phyloP scores from a whole-genome alignment of 2,797 vertebrate species.

The Silurus lanzhouensis region DNA sequence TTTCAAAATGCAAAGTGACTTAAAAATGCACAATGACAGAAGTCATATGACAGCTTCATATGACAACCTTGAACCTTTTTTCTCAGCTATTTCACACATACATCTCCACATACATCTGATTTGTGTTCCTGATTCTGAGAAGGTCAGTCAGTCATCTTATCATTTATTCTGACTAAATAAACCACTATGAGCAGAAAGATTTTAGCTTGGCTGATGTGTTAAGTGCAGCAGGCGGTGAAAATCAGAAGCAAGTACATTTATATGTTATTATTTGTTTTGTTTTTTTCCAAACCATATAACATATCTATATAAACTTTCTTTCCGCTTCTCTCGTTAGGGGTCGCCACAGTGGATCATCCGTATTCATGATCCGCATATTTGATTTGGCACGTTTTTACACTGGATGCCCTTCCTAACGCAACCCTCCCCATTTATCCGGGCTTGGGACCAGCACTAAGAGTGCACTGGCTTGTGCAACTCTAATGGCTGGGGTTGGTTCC shows the following conservation, averaged over 20 bases:
- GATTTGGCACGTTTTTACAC: no score
- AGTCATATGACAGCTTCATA: not conserved
- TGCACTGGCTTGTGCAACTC: no score
- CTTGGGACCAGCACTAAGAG: no score
- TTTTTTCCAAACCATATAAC: no score
- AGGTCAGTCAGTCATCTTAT: not conserved
- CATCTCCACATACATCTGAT: slow-evolving; percentile 20
- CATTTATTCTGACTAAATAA: not conserved
- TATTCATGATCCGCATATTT: no score
- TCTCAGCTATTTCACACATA: not conserved
- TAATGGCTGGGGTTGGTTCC: no score
- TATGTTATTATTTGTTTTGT: no score
- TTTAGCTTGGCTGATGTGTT: not conserved
- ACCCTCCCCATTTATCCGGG: no score
- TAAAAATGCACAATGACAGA: not conserved
- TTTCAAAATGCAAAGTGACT: not conserved
- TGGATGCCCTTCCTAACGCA: no score
- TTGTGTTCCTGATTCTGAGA: slow-evolving; percentile 3
- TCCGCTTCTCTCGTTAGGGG: no score
- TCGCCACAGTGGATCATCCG: no score
- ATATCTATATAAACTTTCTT: no score
- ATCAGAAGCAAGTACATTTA: not conserved
- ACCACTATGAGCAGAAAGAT: not conserved
- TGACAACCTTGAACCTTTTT: not conserved
- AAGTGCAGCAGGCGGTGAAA: not conserved